Percentiles rank a stretch among this genome's conserved stretches.
Evolutionary conservation across 2,888 invertebrate species (phyloP).

Genomic region (Minunthozetes semirufus): DNA sequence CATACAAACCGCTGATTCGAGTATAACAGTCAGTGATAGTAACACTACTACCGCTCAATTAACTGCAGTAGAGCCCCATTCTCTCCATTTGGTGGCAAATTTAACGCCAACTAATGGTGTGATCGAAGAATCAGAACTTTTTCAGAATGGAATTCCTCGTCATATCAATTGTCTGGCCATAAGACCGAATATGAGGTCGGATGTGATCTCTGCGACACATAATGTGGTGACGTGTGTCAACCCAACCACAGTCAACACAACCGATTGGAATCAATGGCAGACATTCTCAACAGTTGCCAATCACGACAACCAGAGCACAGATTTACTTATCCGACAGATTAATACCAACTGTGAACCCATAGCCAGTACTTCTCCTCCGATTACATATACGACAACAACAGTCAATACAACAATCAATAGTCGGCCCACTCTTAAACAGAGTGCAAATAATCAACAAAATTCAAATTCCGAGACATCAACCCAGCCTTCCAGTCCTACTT

Average conservation of each 20-base stretch:
- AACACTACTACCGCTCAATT: conserved; percentile 35
- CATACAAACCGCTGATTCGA: conserved; percentile 34
- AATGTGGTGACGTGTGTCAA: conserved; percentile 38
- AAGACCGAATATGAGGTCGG: not conserved
- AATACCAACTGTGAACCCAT: conserved; percentile 1
- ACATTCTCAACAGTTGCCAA: conserved; percentile 17
- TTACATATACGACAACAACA: conserved; percentile 29
- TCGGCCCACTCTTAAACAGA: conserved; percentile 28
- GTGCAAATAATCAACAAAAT: conserved; percentile 33
- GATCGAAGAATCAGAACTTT: conserved; percentile 22
- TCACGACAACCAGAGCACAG: not conserved
- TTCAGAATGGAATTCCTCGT: conserved; percentile 9
- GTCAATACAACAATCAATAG: conserved; percentile 32
- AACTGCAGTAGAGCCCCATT: conserved; percentile 36
- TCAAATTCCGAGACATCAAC: conserved; percentile 23
- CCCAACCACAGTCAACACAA: conserved; percentile 18
- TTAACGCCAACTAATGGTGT: not conserved
- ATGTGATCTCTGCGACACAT: conserved; percentile 35
- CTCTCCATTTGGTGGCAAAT: conserved; percentile 14
- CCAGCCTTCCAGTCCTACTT: conserved; percentile 36
- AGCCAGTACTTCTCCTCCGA: conserved; percentile 17
- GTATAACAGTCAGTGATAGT: not conserved
- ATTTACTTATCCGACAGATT: not conserved
- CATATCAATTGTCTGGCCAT: conserved; percentile 16
- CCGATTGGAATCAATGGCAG: conserved; percentile 25